Base-by-base conservation (phyloP, 2,888 invertebrate species). In the Hoplodrina ambigua region DNA sequence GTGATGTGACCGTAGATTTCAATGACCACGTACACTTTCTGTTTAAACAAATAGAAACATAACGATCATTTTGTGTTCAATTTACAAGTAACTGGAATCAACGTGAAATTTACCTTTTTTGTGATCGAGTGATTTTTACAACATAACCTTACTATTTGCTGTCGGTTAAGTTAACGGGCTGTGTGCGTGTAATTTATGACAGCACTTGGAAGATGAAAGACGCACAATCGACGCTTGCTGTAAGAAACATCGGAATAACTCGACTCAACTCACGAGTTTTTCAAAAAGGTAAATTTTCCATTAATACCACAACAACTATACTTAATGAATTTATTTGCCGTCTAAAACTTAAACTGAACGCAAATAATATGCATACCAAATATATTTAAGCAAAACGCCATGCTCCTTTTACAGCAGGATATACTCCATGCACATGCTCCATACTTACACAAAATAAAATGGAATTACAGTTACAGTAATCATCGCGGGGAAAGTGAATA, bases 1-100 rank as follows among this genome's bases (percentile, higher is more conserved):
- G 97, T 97, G 2, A 98, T 97, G 37, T 97, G 96, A 0, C 99
- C 99, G 86, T 97, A 97, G 59, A 99, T 92, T 89, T 99, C 99
- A 79, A 98, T 97, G 4, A 98, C 97, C 11, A 97, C 98, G 90
- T 98, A 98, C 4, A 98, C 97, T 94, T 97, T 97, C 97, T 97
- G 93, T 60, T 25, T 6, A 13, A 67, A 73, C 20, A 91, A 94
- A 84, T 75, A 73, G 65, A 78, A 91, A 89, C 78, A 49, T 20
- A 61, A 46, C 37, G 20, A 61, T 79, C 4, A 78, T 15, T 67
- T 58, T 10, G 17, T 50, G 55, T 41, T 52, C 49, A 37, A 4
- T 50, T 7, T 17, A 25, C 2, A 46, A 7, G 10, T 11, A 4
- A 20, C 8, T 10, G 44, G 30, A 74, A 49, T 37, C 7, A 54